Evolutionary conservation across 2,113 vertebrate genomes (phyloP), one percentile per base, ranked within the genome.

Genomic region (Neofelis nebulosa): DNA sequence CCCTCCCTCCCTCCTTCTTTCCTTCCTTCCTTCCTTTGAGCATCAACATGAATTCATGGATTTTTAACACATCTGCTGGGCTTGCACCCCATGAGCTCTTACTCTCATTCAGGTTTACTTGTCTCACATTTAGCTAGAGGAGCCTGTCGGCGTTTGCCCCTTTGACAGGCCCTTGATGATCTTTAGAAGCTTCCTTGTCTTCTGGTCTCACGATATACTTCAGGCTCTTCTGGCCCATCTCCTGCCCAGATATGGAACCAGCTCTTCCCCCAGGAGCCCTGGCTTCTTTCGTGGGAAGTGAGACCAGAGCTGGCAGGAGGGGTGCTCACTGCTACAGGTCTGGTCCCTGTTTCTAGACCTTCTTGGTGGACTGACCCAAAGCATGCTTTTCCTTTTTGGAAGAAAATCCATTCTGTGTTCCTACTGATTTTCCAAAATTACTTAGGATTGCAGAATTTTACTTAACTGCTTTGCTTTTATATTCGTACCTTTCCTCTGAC

Each of bases 81-180:
- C 38, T 11, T 11, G 45, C 48, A 6, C 5, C 45, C 38, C 5
- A 7, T 0, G 4, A 33, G 7, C 27, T 45, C 31, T 50, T 3
- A 68, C 1, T n/a, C 45, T 36, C 33, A 12, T 4, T 27, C 66
- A 36, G 52, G 33, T 14, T 69, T 19, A 71, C 66, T 52, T 27
- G 33, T 52, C 14, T 66, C 48, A 12, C 55, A 5, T 29, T 15
- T 29, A 66, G 84, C 48, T 4, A 5, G 7, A 15, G 84, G 66
- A 3, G 0, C 4, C 33, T 21, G 23, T 71, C n/a, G 1, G n/a
- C 27, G 3, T 55, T 85, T 33, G 82, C 61, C 45, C 41, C 65
- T 29, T 87, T 15, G 19, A 45, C 36, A 16, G 29, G 41, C n/a
- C 48, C 23, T 18, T 12, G 21, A 36, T 48, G n/a, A 79, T 21